These are phyloP conservation scores for Tromatobia lineatoria DNA, from an alignment of 2,888 invertebrate species.

Conservation along the genomic window DNA sequence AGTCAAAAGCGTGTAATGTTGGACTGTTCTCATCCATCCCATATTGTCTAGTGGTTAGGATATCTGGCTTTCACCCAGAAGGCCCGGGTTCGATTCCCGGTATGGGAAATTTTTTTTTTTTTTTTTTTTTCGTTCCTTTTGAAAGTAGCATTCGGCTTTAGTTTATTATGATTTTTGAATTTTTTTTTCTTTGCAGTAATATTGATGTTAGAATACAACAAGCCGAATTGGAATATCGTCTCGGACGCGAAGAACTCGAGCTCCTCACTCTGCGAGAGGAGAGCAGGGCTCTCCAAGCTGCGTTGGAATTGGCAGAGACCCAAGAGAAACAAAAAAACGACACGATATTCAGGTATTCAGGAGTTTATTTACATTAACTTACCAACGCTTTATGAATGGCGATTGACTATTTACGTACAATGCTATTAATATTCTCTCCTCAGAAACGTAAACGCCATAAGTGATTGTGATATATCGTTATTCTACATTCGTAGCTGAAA, in stretches of 20 bases:
- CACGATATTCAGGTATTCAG: slow-evolving; percentile 87
- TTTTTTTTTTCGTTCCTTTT: slow-evolving; percentile 2
- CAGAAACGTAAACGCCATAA: background rate
- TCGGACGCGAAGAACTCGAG: slow-evolving; percentile 95
- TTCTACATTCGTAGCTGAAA: background rate
- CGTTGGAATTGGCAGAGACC: slow-evolving; percentile 88
- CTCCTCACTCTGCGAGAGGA: slow-evolving; percentile 94
- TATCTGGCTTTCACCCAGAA: slow-evolving; percentile 72
- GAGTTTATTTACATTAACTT: slow-evolving; percentile 32
- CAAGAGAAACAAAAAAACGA: slow-evolving; percentile 86
- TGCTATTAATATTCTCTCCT: slow-evolving; percentile 3
- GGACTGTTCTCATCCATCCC: background rate
- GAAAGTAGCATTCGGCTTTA: slow-evolving; percentile 1
- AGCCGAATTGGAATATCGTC: slow-evolving; percentile 95
- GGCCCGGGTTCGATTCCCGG: slow-evolving; percentile 73
- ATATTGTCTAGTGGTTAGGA: slow-evolving; percentile 70
- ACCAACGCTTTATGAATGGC: slow-evolving; percentile 23
- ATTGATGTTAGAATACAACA: slow-evolving; percentile 96
- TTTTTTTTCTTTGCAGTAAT: slow-evolving; percentile 88
- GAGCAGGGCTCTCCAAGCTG: slow-evolving; percentile 91
- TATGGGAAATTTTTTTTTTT: slow-evolving; percentile 68
- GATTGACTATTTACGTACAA: background rate
- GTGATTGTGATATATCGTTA: background rate
- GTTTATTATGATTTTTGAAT: no score
- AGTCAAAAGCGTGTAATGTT: background rate